Evolutionary conservation across 2,113 vertebrate species (phyloP).

Genomic region (Perca flavescens): DNA sequence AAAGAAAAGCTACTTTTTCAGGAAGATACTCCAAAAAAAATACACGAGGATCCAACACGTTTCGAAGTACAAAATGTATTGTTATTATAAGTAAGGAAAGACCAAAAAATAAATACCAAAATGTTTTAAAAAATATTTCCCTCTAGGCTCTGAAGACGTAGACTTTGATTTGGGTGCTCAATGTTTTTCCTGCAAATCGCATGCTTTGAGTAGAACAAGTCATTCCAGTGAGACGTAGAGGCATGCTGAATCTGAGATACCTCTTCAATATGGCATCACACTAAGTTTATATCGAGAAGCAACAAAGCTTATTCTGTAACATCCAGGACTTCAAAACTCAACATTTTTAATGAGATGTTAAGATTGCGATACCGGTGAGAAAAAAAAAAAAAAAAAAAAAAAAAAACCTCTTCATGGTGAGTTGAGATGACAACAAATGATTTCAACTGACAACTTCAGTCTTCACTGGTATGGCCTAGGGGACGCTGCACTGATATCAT

Average conservation of each 20-base stretch:
- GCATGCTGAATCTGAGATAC: conserved; percentile 1
- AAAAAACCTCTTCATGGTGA: not conserved
- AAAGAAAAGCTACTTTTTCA: conserved; percentile 32
- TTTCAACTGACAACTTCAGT: conserved; percentile 7
- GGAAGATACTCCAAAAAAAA: conserved; percentile 16
- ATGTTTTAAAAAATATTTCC: conserved; percentile 16
- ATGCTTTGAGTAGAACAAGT: conserved; percentile 22
- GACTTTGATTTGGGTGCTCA: conserved; percentile 11
- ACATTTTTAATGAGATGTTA: not conserved
- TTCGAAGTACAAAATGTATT: conserved; percentile 30
- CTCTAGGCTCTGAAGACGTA: not conserved
- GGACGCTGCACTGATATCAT: conserved; percentile 23
- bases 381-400: too few relatives aligned
- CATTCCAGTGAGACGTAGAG: not conserved
- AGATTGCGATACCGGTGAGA: not conserved
- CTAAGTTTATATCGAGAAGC: not conserved
- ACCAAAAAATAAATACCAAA: conserved; percentile 13
- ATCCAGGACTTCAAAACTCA: conserved; percentile 17
- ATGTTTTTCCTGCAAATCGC: not conserved
- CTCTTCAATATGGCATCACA: not conserved
- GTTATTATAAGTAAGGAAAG: not conserved
- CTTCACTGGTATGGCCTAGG: conserved; percentile 55
- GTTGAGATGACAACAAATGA: conserved; percentile 8
- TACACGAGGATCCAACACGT: conserved; percentile 16
- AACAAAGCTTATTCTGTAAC: conserved; percentile 6